These are phyloP conservation scores for Laticauda laticaudata DNA, from an alignment of 2,113 vertebrate species.

Conservation along the genomic window DNA sequence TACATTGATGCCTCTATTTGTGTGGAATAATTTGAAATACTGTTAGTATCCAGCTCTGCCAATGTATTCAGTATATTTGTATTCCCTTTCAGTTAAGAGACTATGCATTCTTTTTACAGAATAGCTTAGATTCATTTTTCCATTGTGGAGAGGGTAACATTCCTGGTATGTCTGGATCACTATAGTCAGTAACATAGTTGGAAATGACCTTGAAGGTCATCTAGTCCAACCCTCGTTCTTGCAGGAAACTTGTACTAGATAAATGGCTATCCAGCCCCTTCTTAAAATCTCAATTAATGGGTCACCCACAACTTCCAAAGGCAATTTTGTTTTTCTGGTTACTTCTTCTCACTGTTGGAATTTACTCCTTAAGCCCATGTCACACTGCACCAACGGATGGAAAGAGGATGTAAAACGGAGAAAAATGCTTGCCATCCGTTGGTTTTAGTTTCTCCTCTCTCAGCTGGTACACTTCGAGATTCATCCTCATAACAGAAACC, in stretches of 20 bases:
- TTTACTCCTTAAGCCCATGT: background rate
- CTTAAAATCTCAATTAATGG: background rate
- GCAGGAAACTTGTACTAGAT: background rate
- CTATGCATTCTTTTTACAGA: background rate
- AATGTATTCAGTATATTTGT: background rate
- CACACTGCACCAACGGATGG: too few relatives aligned
- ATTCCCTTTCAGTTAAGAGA: background rate
- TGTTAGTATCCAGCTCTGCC: background rate
- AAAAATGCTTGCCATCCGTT: too few relatives aligned
- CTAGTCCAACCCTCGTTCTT: background rate
- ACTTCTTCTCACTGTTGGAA: background rate
- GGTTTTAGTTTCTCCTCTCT: too few relatives aligned
- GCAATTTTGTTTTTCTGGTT: background rate
- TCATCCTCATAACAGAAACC: too few relatives aligned
- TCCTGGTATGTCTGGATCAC: background rate
- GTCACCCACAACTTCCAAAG: background rate
- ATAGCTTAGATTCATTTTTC: background rate
- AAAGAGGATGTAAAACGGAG: too few relatives aligned
- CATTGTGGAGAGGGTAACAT: background rate
- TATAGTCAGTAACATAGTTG: too few relatives aligned
- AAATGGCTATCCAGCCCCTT: background rate
- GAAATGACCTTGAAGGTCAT: background rate
- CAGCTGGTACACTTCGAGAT: too few relatives aligned
- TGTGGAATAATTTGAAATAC: background rate
- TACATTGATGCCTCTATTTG: background rate